Conservation (phyloP, 2,113 vertebrate genomes). For the Lagopus leucura region DNA sequence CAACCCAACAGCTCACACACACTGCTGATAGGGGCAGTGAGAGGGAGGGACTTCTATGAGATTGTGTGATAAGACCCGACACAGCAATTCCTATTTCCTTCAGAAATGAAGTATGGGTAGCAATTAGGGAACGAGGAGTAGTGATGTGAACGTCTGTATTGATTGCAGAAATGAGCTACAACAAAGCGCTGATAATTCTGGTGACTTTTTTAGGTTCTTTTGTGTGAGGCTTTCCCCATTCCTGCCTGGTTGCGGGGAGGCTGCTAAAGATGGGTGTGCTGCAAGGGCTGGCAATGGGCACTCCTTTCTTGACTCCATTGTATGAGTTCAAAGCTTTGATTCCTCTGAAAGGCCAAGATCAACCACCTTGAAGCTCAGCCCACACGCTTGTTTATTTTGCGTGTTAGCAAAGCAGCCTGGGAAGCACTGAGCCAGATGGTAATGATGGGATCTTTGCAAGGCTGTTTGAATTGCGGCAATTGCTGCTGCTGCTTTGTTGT, state of each 20-base stretch:
- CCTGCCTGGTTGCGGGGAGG: conserved; percentile 32
- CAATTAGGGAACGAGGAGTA: background rate
- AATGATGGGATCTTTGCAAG: conserved; percentile 40
- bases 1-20: background rate
- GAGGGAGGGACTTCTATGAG: background rate
- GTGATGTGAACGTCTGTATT: background rate
- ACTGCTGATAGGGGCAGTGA: background rate
- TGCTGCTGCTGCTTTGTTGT: background rate
- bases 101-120: background rate
- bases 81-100: background rate
- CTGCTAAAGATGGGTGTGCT: background rate
- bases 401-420: conserved; percentile 47
- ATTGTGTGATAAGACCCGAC: background rate
- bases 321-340: conserved; percentile 48
- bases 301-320: conserved; percentile 51
- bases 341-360: conserved; percentile 55
- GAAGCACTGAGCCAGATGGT: conserved; percentile 46
- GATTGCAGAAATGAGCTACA: background rate
- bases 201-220: conserved; percentile 5
- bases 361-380: conserved; percentile 51
- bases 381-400: conserved; percentile 8
- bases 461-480: conserved; percentile 28
- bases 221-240: background rate
- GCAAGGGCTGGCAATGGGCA: conserved; percentile 33
- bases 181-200: background rate